phyloP scores from a whole-genome alignment of 2,888 invertebrate species.

The Cerastoderma edule region DNA sequence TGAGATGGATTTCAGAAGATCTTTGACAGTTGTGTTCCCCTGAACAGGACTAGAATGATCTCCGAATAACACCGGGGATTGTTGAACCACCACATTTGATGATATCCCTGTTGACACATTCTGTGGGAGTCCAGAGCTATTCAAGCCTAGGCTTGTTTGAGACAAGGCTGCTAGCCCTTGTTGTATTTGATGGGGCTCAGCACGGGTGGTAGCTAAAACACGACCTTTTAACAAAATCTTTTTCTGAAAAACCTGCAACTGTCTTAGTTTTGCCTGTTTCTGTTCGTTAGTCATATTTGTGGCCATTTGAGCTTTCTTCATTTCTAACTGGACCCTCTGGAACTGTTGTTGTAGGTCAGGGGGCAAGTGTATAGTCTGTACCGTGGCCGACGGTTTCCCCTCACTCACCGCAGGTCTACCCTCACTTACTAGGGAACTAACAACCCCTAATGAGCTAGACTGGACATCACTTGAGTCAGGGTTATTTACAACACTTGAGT shows the following conservation, averaged over 20 bases:
- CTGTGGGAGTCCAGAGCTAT: not conserved
- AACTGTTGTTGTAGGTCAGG: slow-evolving; percentile 65
- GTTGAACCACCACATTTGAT: not conserved
- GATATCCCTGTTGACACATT: not conserved
- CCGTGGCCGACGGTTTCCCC: slow-evolving; percentile 37
- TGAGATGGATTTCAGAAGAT: slow-evolving; percentile 25
- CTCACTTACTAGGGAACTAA: not conserved
- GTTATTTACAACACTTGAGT: not conserved
- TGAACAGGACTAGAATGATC: slow-evolving; percentile 2
- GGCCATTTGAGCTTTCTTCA: slow-evolving; percentile 87
- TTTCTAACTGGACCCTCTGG: slow-evolving; percentile 88
- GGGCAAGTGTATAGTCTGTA: slow-evolving; percentile 63
- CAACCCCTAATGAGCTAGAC: not conserved
- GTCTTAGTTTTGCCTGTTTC: slow-evolving; percentile 86
- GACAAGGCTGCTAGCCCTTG: slow-evolving; percentile 34
- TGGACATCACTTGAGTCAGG: slow-evolving; percentile 2
- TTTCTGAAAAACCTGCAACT: slow-evolving; percentile 89
- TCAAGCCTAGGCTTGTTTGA: slow-evolving; percentile 15
- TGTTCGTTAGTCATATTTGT: slow-evolving; percentile 85
- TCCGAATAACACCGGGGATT: not conserved
- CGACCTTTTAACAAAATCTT: slow-evolving; percentile 90
- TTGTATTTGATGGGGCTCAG: slow-evolving; percentile 45
- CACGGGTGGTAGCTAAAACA: slow-evolving; percentile 83
- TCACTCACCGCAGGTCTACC: not conserved
- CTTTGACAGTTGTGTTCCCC: slow-evolving; percentile 9